phyloP scores from a whole-genome alignment of 1,140 invertebrate species.

The Tetragnatha versicolor region DNA sequence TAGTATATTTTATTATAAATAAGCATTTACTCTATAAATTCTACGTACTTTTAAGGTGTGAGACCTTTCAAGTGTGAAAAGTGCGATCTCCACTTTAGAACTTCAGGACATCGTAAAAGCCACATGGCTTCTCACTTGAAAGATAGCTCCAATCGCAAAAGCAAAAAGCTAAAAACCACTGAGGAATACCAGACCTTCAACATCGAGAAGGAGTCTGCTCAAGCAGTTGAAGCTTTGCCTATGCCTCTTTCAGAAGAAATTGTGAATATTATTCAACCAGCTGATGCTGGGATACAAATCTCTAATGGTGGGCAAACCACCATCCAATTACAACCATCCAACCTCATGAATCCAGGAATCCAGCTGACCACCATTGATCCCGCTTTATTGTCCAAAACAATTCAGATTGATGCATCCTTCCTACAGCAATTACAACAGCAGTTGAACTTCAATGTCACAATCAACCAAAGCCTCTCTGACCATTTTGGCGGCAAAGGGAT shows the following conservation, averaged over 20 bases:
- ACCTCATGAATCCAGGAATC: conserved; percentile 61
- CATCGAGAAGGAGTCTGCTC: background rate
- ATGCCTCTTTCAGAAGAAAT: conserved; percentile 10
- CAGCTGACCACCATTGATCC: conserved; percentile 66
- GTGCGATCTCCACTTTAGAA: conserved; percentile 72
- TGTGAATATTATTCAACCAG: conserved; percentile 23
- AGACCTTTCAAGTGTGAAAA: conserved; percentile 74
- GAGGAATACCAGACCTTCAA: background rate
- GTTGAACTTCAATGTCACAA: conserved; percentile 65
- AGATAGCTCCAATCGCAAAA: conserved; percentile 56
- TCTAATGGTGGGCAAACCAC: conserved; percentile 58
- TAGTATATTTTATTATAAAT: no score
- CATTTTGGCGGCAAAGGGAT: background rate
- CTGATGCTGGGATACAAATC: conserved; percentile 16
- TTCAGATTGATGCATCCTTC: conserved; percentile 66
- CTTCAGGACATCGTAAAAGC: conserved; percentile 66
- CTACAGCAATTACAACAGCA: conserved; percentile 66
- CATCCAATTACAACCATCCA: conserved; percentile 64
- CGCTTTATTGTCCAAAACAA: conserved; percentile 62
- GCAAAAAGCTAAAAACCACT: conserved; percentile 9
- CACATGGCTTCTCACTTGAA: conserved; percentile 66
- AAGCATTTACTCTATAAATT: no score
- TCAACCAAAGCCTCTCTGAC: conserved; percentile 55
- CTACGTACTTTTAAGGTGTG: conserved; percentile 67
- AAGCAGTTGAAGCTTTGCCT: background rate